Evolutionary conservation across 2,113 vertebrate genomes (phyloP).

Genomic region (Halichoerus grypus): DNA sequence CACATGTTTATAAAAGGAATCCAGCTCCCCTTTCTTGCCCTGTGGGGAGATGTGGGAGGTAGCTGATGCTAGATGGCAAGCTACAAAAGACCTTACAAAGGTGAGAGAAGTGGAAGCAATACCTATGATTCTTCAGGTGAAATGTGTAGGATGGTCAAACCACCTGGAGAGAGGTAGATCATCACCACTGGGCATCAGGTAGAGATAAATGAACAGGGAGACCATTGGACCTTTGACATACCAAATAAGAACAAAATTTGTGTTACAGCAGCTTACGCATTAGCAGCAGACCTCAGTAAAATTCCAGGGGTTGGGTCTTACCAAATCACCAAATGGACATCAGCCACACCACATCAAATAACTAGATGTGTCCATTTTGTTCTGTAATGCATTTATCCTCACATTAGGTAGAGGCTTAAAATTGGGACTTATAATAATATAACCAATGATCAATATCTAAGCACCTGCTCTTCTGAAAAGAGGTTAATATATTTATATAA

Average conservation of each 20-base stretch:
- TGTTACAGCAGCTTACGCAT: neutral
- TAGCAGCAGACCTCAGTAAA: neutral
- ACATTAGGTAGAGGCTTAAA: neutral
- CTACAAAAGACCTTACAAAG: neutral
- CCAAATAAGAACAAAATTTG: neutral
- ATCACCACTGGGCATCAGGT: neutral
- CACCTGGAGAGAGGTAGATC: rapidly evolving
- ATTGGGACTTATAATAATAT: neutral
- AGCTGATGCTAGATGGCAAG: neutral
- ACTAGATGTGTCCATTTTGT: neutral
- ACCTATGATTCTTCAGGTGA: neutral
- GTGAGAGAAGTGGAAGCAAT: neutral
- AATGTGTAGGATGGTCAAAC: rapidly evolving
- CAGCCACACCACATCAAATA: neutral
- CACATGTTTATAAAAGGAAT: neutral
- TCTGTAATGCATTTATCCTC: neutral
- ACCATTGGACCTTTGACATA: neutral
- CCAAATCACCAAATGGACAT: neutral
- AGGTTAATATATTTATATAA: neutral
- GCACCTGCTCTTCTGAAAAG: neutral
- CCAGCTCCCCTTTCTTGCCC: neutral
- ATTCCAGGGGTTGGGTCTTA: neutral
- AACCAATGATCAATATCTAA: neutral
- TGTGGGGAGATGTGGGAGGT: rapidly evolving
- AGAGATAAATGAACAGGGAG: neutral